Evolutionary conservation across 2,888 invertebrate species (phyloP), one percentile per base, ranked within the genome.

Genomic region (Thera britannica): DNA sequence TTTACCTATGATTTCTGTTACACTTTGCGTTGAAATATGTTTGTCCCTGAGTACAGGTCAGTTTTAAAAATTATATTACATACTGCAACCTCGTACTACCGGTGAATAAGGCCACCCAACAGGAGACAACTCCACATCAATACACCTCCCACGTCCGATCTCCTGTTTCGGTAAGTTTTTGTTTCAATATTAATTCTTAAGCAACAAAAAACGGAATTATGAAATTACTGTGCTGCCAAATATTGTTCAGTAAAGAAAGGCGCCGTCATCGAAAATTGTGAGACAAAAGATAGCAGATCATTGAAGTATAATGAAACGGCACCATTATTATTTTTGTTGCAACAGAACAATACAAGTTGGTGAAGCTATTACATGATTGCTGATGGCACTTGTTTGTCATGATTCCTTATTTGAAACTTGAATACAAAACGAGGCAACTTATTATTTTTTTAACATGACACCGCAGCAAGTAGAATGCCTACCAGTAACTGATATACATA

Each of bases 181-280:
- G 54, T 64, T 52, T 5, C 57, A 62, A 71, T 70, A 58, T 57
- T 54, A 38, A 38, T 38, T 59, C 49, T 59, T 51, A 36, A 59
- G 56, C 58, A 64, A 67, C 63, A 55, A 67, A 68, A 72, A 51
- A 65, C 65, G 65, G 72, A 73, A 66, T 73, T 73, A 71, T 65
- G 58, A 67, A 71, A 72, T 65, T 65, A 62, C 64, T 62, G 44
- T 41, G 41, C 7, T 8, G 2, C 44, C 8, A 46, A 9, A 46
- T 46, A 2, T 0, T 9, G 44, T 41, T 41, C 3, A 46, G 9
- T 6, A 8, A 2, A 8, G 44, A 44, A 7, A 46, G 41, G 44
- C 44, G 44, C 44, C 44, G 9, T 9, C 44, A 9, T 1, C 44
- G 44, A 46, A 46, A 5, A 69, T 68, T 65, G 48, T 35, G 35